These are phyloP conservation scores for Myotis davidii DNA, from an alignment of 2,113 vertebrate species.

Conservation along the genomic window DNA sequence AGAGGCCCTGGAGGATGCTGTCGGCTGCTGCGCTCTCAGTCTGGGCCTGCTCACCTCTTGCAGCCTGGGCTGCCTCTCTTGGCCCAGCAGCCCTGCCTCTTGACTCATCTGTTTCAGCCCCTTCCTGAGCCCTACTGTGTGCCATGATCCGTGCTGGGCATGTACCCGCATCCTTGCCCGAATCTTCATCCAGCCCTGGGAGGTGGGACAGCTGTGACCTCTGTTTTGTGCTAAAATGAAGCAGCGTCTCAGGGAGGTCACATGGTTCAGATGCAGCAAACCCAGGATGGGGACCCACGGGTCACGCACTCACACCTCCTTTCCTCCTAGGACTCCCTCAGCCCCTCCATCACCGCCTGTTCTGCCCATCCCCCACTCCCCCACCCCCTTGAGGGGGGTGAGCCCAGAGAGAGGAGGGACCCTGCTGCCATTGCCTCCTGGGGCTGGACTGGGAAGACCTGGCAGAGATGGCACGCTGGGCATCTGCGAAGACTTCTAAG, in stretches of 20 bases:
- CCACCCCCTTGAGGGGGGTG: not conserved
- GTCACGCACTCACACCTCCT: not conserved
- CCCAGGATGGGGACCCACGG: not conserved
- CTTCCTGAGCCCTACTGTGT: not conserved
- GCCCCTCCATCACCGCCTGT: not conserved
- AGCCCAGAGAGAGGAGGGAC: not conserved
- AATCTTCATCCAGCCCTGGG: not conserved
- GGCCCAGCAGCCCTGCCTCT: not conserved
- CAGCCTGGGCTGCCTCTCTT: not conserved
- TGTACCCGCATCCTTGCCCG: rapidly evolving
- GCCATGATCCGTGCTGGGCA: rapidly evolving
- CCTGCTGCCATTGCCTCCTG: not conserved
- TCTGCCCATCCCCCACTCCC: too few species aligned
- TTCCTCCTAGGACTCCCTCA: not conserved
- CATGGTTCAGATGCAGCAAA: rapidly evolving
- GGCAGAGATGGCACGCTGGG: rapidly evolving
- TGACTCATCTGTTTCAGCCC: not conserved
- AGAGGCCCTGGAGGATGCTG: conserved; percentile 57
- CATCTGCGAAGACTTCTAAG: not conserved
- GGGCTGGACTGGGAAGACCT: not conserved
- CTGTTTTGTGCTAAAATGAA: not conserved
- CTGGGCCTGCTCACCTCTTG: not conserved
- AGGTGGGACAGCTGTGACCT: rapidly evolving
- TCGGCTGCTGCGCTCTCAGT: not conserved
- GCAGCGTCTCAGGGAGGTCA: not conserved